phyloP scores from a whole-genome alignment of 2,888 invertebrate genomes.

The Melieria omissa region DNA sequence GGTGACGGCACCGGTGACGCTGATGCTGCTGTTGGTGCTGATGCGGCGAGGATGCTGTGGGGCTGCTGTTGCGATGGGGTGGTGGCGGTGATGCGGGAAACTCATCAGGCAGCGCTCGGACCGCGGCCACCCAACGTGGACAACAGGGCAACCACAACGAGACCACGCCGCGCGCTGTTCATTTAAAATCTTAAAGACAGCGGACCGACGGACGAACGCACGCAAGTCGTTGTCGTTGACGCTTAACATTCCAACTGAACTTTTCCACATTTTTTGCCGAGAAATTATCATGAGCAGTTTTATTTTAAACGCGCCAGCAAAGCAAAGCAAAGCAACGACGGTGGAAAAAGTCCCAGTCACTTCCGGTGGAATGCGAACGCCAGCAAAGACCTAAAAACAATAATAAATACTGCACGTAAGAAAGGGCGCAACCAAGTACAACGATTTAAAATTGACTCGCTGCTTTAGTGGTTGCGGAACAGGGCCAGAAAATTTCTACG shows the following conservation, averaged over 20 bases:
- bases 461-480: too few relatives aligned
- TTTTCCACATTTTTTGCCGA: background rate
- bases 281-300: too few relatives aligned
- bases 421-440: too few relatives aligned
- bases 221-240: background rate
- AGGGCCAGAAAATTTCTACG: too few relatives aligned
- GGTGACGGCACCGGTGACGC: background rate
- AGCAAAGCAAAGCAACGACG: too few relatives aligned
- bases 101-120: background rate
- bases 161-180: slow-evolving; percentile 2
- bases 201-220: background rate
- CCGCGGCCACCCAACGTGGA: slow-evolving; percentile 29
- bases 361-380: too few relatives aligned
- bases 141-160: slow-evolving; percentile 3
- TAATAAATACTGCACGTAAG: too few relatives aligned
- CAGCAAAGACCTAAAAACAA: too few relatives aligned
- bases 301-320: too few relatives aligned
- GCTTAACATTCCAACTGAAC: slow-evolving; percentile 4
- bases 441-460: too few relatives aligned
- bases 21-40: background rate
- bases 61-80: background rate
- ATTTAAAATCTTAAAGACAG: background rate
- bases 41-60: slow-evolving; percentile 5
- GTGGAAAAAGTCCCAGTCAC: too few relatives aligned
- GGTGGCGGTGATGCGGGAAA: slow-evolving; percentile 9